Base-by-base conservation (phyloP, 2,113 vertebrate genomes). In the Petromus typicus region DNA sequence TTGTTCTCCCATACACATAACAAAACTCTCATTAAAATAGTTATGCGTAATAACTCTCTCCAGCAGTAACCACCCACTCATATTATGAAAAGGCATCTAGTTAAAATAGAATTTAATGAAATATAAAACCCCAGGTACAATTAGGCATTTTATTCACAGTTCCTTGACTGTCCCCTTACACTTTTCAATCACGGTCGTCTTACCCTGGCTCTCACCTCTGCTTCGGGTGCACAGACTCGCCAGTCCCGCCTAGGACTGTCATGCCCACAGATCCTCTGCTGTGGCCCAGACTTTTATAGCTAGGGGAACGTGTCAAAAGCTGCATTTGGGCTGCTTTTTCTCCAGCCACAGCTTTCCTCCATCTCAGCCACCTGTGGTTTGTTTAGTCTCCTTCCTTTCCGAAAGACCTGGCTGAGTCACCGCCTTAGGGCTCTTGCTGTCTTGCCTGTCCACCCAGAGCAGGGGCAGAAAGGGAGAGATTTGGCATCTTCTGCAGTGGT, bases 81-180 rank as follows among this genome's bases (percentile, higher is more conserved):
- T 45, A 79, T n/a, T 81, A 80, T 1, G 0, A 89, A 97, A 95
- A 95, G 45, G 6, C 89, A 76, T 18, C 63, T 56, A 14, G 94
- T 95, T 91, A 95, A 92, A 95, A 84, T 91, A 63, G n/a, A 34
- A 84, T 94, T 95, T 95, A 94, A 95, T 93, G 91, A 96, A 92
- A 94, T 93, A 83, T 59, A 96, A 95, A 97, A 94, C 93, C 84
- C 86, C 37, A 91, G 83, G 91, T 90, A 95, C 91, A 96, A 92
- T 87, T 91, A 96, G 69, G 32, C 80, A 89, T 95, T 89, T 95
- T 93, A 95, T 76, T 92, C 93, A 69, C 82, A 45, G 12, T 93
- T 86, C 40, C 63, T 64, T 64, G 83, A 66, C 51, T 83, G 34
- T 76, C 61, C 43, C 71, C 43, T 86, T 69, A 90, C 40, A 76